Evolutionary conservation across 1,140 invertebrate species (phyloP), one percentile per base, ranked within the genome.

Genomic region (Phthorimaea operculella): DNA sequence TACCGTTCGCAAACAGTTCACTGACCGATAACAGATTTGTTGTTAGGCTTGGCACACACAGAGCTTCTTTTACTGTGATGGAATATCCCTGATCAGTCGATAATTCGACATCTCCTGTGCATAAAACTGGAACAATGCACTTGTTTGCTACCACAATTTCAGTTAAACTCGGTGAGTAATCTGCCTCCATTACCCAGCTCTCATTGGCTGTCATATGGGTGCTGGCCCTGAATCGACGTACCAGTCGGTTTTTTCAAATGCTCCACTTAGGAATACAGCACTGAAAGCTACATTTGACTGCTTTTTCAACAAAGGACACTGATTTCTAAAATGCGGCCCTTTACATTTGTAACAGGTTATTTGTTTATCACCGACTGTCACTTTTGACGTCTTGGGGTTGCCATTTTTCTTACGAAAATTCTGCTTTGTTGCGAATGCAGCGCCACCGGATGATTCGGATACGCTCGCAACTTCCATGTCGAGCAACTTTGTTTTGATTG

Each of bases 401-500:
- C 52, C 28, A 34, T 2, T 5, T 54, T 50, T 57, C 28, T 42
- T 50, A 53, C 53, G 33, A 15, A 50, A 50, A 18, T 58, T 53
- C 12, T 58, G 56, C 34, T 39, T 50, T 14, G 55, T 44, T 12
- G 48, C 21, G 15, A 62, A 56, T 59, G 63, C 60, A n/a, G 57
- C 52, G 21, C 50, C 52, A 28, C 55, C 8, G 34, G 58, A 48
- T 55, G n/a, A 47, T 57, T 59, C 63, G 52, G 8, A 48, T 18
- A 16, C 3, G 1, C 51, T 51, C 10, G 9, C 34, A 10, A 21
- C 33, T 64, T 64, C 55, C 62, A 67, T 67, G 54, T 70, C 62
- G 0, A 78, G 18, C 3, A 79, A 59, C 60, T 79, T 79, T 16
- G 63, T 64, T 57, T 78, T 79, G 16, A 79, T 75, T 15, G 60